phyloP scores from a whole-genome alignment of 2,888 invertebrate species.

The Rhingia campestris region DNA sequence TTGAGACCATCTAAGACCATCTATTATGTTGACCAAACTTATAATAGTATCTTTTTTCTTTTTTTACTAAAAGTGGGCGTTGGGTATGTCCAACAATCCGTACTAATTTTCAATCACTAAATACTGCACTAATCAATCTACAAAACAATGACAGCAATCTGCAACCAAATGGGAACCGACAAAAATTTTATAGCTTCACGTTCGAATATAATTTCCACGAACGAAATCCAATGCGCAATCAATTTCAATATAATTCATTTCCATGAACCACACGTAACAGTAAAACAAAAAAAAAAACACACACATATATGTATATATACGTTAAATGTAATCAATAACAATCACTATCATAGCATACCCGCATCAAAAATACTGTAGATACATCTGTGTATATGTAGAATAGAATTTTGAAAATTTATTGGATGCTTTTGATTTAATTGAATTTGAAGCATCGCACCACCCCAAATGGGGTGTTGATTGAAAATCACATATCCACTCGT shows the following conservation, averaged over 20 bases:
- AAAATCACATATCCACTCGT: slow-evolving; percentile 12
- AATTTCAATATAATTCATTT: slow-evolving; percentile 12
- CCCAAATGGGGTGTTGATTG: slow-evolving; percentile 18
- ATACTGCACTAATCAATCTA: background rate
- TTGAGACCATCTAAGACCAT: too few species aligned
- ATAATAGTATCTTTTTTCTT: background rate
- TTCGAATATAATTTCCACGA: background rate
- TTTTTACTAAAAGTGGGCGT: background rate
- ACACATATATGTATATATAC: background rate
- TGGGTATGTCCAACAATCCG: background rate
- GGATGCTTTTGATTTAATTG: slow-evolving; percentile 45
- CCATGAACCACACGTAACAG: slow-evolving; percentile 2
- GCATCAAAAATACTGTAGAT: slow-evolving; percentile 1
- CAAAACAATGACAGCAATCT: background rate
- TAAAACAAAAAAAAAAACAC: background rate
- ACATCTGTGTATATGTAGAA: background rate
- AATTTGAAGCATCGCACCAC: background rate
- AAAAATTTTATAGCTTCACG: background rate
- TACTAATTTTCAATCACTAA: background rate
- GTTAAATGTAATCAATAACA: slow-evolving; percentile 9
- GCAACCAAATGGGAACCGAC: slow-evolving; percentile 10
- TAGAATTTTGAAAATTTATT: slow-evolving; percentile 23
- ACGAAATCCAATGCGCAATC: slow-evolving; percentile 2
- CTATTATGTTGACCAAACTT: too few species aligned
- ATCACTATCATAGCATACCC: background rate